Percentiles rank a stretch among this genome's conserved stretches.
Conservation (phyloP, 64 coral and sea anemone species). For the Stichodactyla helianthus region DNA sequence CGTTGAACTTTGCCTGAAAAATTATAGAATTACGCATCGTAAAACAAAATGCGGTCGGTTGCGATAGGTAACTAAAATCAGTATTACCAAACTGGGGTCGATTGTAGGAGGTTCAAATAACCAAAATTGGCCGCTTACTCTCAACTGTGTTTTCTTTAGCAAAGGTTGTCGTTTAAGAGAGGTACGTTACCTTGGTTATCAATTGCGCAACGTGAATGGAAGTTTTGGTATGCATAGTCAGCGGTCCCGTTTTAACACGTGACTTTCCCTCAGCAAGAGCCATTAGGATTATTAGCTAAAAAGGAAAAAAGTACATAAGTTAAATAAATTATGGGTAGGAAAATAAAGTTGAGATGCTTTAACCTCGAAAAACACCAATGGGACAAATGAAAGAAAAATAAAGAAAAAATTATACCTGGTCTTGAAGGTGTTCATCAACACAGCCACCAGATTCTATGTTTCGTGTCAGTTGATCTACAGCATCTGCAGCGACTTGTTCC, state of each 20-base stretch:
- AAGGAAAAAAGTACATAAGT: background rate
- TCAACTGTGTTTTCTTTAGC: background rate
- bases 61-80: background rate
- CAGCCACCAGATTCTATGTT: conserved; percentile 61
- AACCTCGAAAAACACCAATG: no score
- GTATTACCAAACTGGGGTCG: background rate
- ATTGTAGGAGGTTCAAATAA: background rate
- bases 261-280: conserved; percentile 80
- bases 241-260: conserved; percentile 72
- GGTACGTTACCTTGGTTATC: conserved; percentile 70
- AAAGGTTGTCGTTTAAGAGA: background rate
- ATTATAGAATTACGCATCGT: background rate
- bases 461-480: conserved; percentile 63
- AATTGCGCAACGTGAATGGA: conserved; percentile 94
- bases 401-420: conserved; percentile 53
- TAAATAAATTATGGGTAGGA: background rate
- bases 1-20: conserved; percentile 59
- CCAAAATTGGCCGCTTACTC: background rate
- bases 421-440: conserved; percentile 91
- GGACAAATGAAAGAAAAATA: background rate
- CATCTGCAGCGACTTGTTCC: conserved; percentile 72
- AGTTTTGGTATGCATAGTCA: conserved; percentile 97
- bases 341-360: no score
- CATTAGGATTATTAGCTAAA: conserved; percentile 92
- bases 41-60: background rate